Percentiles rank a stretch among this genome's conserved stretches.
Conservation (phyloP, 2,113 vertebrate species). For the Baryphthengus martii region DNA sequence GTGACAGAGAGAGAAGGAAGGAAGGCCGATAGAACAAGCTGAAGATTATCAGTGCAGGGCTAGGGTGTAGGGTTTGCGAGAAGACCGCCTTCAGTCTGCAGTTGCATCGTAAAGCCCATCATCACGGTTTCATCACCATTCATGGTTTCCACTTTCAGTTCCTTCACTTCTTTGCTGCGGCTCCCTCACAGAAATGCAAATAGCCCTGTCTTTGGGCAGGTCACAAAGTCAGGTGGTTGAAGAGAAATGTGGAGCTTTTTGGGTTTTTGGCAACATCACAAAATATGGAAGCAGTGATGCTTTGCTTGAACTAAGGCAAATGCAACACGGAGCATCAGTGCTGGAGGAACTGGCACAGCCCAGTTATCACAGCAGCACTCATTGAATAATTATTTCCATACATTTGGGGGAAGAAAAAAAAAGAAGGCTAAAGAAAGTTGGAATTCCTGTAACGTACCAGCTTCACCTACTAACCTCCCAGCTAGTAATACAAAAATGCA, state of each 20-base stretch:
- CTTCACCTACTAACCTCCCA: slow-evolving; percentile 21
- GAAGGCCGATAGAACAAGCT: background rate
- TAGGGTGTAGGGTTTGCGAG: background rate
- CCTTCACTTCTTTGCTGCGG: background rate
- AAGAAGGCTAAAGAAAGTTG: background rate
- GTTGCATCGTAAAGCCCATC: background rate
- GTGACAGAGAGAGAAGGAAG: background rate
- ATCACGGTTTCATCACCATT: background rate
- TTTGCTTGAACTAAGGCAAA: background rate
- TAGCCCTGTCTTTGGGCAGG: background rate
- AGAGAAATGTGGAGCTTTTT: background rate
- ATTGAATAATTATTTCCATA: slow-evolving; percentile 34
- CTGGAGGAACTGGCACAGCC: background rate
- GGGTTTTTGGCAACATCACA: background rate
- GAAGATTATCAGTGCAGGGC: background rate
- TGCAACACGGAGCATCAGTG: background rate
- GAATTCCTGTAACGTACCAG: slow-evolving; percentile 1
- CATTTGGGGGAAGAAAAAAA: background rate
- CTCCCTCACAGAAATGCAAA: background rate
- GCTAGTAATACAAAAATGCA: background rate
- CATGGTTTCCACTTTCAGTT: background rate
- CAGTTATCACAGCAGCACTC: background rate
- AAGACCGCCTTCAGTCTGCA: background rate
- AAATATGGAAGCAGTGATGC: background rate
- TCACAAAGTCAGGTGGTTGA: background rate